Evolutionary conservation across 2,888 invertebrate species (phyloP).

Genomic region (Drosophila picticornis): DNA sequence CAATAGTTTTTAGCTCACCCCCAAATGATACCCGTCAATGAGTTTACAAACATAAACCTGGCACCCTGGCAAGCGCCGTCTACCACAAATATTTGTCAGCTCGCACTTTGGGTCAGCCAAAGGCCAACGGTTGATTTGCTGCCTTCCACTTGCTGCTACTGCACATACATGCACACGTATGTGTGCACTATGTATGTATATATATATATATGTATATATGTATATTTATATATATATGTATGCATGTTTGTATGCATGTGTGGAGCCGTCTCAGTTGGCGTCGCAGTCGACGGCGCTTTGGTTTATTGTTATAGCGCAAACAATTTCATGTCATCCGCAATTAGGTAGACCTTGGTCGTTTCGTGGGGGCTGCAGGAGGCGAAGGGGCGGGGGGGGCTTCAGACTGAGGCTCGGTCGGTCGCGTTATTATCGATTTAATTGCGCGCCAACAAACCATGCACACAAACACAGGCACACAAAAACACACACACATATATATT

Average conservation of each 20-base stretch:
- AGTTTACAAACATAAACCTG: conserved; percentile 58
- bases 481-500: not conserved
- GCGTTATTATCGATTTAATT: conserved; percentile 65
- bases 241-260: not conserved
- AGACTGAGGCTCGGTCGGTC: conserved; percentile 34
- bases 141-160: conserved; percentile 3
- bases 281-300: conserved; percentile 39
- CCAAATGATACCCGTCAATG: conserved; percentile 57
- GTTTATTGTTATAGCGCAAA: conserved; percentile 78
- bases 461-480: not conserved
- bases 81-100: conserved; percentile 61
- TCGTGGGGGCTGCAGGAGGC: not conserved
- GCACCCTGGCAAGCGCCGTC: conserved; percentile 54
- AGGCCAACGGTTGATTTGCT: conserved; percentile 39
- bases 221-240: not conserved
- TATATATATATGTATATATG: not conserved
- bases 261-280: conserved; percentile 3
- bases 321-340: conserved; percentile 83
- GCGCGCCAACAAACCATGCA: conserved; percentile 27
- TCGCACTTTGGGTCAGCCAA: conserved; percentile 54
- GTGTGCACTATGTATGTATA: not conserved
- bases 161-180: not conserved
- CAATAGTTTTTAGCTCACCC: conserved; percentile 48
- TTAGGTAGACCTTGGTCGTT: conserved; percentile 70
- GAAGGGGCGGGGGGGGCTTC: conserved; percentile 16